Evolutionary conservation across 2,797 vertebrate genomes (phyloP).

Genomic region (Acipenser oxyrinchus): DNA sequence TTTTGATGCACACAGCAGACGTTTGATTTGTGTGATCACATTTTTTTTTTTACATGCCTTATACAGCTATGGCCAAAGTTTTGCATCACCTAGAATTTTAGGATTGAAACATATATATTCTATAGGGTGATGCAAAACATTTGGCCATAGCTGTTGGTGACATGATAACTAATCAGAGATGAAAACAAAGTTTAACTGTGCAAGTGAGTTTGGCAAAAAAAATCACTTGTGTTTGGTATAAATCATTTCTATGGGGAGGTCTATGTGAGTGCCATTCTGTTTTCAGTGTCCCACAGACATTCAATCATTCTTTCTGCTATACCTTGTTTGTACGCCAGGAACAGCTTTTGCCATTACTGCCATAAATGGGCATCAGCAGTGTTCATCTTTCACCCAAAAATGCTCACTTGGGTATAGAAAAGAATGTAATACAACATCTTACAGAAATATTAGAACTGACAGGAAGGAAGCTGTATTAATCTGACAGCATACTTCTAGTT

Average conservation of each 20-base stretch:
- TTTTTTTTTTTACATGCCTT: no score
- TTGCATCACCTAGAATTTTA: no score
- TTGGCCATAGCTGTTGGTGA: no score
- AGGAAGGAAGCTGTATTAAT: no score
- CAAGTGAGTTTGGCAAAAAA: constrained; percentile 30
- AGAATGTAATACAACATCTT: no score
- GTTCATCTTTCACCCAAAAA: constrained; percentile 13
- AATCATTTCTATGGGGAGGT: constrained; percentile 45
- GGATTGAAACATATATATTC: no score
- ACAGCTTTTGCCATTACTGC: constrained; percentile 40
- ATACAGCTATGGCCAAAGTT: no score
- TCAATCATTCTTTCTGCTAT: constrained; percentile 41
- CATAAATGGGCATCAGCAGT: constrained; percentile 38
- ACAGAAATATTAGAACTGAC: no score
- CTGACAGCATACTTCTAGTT: no score
- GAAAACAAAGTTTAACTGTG: constrained; percentile 46
- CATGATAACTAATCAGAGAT: constrained; percentile 39
- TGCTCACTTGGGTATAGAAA: not conserved
- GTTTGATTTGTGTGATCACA: no score
- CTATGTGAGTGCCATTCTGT: constrained; percentile 39
- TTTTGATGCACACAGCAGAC: no score
- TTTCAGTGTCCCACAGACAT: constrained; percentile 31
- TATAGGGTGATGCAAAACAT: no score
- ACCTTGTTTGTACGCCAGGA: constrained; percentile 32
- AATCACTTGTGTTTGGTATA: constrained; percentile 32